These are phyloP conservation scores for Anthopleura xanthogrammica DNA, from an alignment of 92 coral and sea anemone genomes.

Conservation along the genomic window DNA sequence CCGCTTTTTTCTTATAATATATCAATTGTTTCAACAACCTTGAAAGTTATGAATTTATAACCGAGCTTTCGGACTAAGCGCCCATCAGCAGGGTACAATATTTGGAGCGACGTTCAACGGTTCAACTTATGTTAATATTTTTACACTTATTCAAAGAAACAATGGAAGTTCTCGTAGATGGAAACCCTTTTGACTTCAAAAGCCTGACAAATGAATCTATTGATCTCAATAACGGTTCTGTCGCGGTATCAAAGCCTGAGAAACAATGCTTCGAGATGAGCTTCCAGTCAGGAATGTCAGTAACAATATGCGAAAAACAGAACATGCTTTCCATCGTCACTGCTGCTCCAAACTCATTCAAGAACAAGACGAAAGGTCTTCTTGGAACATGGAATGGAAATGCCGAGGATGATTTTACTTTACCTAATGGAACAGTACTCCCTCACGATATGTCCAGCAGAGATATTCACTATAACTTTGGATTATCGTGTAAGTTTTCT, in stretches of 20 bases:
- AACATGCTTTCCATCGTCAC: slow-evolving; percentile 29
- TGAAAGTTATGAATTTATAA: no score
- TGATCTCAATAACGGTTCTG: slow-evolving; percentile 14
- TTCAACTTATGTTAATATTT: no score
- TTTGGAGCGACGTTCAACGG: no score
- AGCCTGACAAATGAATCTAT: slow-evolving; percentile 28
- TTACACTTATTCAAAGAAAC: slow-evolving; percentile 24
- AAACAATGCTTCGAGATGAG: slow-evolving; percentile 20
- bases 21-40: no score
- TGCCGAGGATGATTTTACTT: slow-evolving; percentile 50
- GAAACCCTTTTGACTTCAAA: slow-evolving; percentile 10
- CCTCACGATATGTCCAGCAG: not conserved
- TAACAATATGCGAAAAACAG: slow-evolving; percentile 32
- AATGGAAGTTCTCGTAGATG: slow-evolving; percentile 42
- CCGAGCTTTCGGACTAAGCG: no score
- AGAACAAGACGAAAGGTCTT: slow-evolving; percentile 57
- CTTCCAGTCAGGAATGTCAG: slow-evolving; percentile 34
- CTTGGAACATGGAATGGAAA: slow-evolving; percentile 67
- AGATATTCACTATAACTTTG: slow-evolving; percentile 1
- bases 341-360: slow-evolving; percentile 37
- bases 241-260: slow-evolving; percentile 31
- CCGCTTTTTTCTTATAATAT: no score
- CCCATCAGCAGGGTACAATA: no score
- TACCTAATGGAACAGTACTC: slow-evolving; percentile 25
- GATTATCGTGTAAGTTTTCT: slow-evolving; percentile 38